These are phyloP conservation scores for Pararge aegeria DNA, from an alignment of 1,140 invertebrate genomes.

Conservation along the genomic window DNA sequence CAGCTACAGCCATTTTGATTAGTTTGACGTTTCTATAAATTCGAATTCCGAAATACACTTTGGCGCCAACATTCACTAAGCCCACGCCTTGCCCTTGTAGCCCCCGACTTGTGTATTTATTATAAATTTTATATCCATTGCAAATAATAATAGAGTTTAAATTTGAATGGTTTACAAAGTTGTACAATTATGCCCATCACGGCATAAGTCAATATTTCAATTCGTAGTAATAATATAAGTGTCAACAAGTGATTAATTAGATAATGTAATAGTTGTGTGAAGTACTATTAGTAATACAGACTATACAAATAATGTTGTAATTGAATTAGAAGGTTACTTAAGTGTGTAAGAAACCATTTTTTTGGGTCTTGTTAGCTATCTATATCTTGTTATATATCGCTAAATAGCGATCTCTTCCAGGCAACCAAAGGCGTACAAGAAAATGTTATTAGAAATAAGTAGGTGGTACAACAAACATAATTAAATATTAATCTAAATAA, in stretches of 20 bases:
- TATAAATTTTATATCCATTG: neutral
- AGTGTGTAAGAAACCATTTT: too few relatives aligned
- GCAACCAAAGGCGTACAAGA: too few relatives aligned
- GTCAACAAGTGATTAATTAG: slow-evolving; percentile 17
- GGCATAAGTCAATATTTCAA: slow-evolving; percentile 9
- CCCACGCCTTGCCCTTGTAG: slow-evolving; percentile 21
- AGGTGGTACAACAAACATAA: too few relatives aligned
- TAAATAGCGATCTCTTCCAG: too few relatives aligned
- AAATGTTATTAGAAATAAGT: too few relatives aligned
- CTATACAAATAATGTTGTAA: slow-evolving; percentile 2
- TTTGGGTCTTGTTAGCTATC: too few relatives aligned
- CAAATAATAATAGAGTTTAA: neutral
- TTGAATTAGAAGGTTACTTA: neutral
- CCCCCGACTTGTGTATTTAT: neutral
- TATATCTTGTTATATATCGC: too few relatives aligned
- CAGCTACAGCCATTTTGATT: slow-evolving; percentile 13
- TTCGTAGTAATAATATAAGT: slow-evolving; percentile 6
- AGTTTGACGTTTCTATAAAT: slow-evolving; percentile 24
- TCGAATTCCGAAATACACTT: slow-evolving; percentile 13
- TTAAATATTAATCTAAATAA: too few relatives aligned
- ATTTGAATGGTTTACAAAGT: neutral
- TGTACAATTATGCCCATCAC: neutral
- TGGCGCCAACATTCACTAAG: slow-evolving; percentile 27
- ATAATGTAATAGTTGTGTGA: neutral
- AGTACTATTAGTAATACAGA: neutral